Evolutionary conservation across 2,888 invertebrate species (phyloP), one percentile per base, ranked within the genome.

Genomic region (Acanthacorydalis orientalis): DNA sequence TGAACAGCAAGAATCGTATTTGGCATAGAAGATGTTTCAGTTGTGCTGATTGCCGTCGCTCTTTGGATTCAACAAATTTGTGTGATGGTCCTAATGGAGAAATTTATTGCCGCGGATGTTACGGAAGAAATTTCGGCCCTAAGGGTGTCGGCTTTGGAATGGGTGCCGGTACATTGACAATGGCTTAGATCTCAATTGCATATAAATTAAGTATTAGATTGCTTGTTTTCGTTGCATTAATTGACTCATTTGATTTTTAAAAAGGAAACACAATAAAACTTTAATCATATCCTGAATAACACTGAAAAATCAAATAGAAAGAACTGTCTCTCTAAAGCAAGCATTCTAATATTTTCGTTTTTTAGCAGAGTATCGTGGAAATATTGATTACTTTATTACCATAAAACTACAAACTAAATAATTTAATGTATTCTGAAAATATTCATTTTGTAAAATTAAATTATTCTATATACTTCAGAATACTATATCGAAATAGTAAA

Each of bases 11-110:
- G 71, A 87, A 84, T 67, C 80, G 83, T 62, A 73, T 85, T 60
- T 90, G 88, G 88, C 95, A 96, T 73, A 90, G 83, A 68, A 72
- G 85, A 56, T 95, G 95, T 73, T 95, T 95, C 78, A 82, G 82
- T 67, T 95, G 95, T 68, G 78, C 77, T 46, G 86, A 83, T 57
- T 91, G 90, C 68, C 80, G 81, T 59, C 83, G 83, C 67, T 88
- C 88, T 57, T 62, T 77, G 68, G 91, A 91, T 69, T 90, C 90
- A 56, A 89, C 89, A 60, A 89, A 85, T 63, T 72, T 88, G 57
- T 88, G 87, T 63, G 92, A 91, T 60, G 92, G 84, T 54, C 92
- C 93, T 51, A 86, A 92, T 64, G 85, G 85, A 48, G 89, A 93
- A 63, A 88, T 95, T 62, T 95, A 90, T 73, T 95, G 92, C 72